Base-by-base conservation (phyloP, 2,113 vertebrate species). In the Rhea americana region DNA sequence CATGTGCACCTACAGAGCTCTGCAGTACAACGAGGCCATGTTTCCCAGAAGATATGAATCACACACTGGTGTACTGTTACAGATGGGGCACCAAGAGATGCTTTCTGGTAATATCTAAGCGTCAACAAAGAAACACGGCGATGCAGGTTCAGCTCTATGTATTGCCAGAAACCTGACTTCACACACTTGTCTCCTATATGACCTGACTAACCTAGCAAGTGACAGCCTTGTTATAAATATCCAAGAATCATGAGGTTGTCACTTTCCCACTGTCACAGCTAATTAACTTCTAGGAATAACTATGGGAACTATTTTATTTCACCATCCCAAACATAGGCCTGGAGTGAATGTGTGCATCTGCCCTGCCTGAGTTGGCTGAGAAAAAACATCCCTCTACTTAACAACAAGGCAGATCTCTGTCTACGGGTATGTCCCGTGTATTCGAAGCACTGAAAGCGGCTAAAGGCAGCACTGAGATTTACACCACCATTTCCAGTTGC, bases 231-330 rank as follows among this genome's bases (percentile, higher is more conserved):
- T 97, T 96, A 96, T 93, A 96, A 95, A 97, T 93, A 97, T 53
- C 96, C 92, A 96, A 92, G 94, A 97, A 96, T 91, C 96, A 95
- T 61, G 92, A 87, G 91, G 89, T 45, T 97, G 97, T 96, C 94
- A 88, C 94, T 97, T 98, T 97, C 95, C 94, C 93, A 97, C 74
- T 96, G 96, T 97, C 97, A 97, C 87, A 97, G 94, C 63, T 97
- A 96, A 96, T 98, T 98, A 98, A 97, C 96, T 94, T 96, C 90
- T 89, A 92, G 86, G 93, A 97, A 96, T 94, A 97, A 93, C 86
- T 85, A 96, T 96, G 95, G 95, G 97, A 97, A 96, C 85, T 65
- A 89, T 94, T 91, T 92, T 92, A 93, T 93, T 86, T 92, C 4
- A 1, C 70, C 90, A 88, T 94, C 84, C 58, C 81, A 94, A 96